Base-by-base conservation (phyloP, 35 echinoderm and acorn worm genomes). In the Strongylocentrotus purpuratus region DNA sequence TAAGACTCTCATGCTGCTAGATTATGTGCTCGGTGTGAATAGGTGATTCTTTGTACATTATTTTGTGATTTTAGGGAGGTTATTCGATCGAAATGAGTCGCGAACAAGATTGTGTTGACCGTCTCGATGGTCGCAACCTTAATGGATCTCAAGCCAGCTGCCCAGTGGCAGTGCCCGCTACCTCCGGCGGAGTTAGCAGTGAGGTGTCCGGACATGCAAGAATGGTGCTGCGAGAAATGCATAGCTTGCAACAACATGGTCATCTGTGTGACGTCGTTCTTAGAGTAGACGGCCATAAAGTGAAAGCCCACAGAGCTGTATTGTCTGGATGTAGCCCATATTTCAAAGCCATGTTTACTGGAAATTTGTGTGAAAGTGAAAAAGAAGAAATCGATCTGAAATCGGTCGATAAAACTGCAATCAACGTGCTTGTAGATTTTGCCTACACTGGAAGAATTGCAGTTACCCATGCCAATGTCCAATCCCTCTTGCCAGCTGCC, bases 281-380 rank as follows among this genome's bases (percentile, higher is more conserved):
- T 0, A 96, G 94, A 59, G 97, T 99, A 32, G 94, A 96, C 22
- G 94, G 65, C 18, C 86, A 95, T 20, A 96, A 55, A 32, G 95
- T 99, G 41, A 88, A 95, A 92, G 98, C 97, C 47, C 98, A 99
- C 35, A 33, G 98, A 28, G 96, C 96, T 2, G 96, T 99, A 32
- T 86, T 99, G 13, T 87, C 98, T 25, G 97, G 98, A 85, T 94
- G 97, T 33, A 98, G 97, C 86, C 98, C 97, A 0, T 99, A 99
- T 52, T 99, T 99, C 61, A 95, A 95, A 10, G 98, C 98, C 31
- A 99, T 99, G 98, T 98, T 99, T 86, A 97, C 96, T 18, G 98
- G 98, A 25, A 98, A 94, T 85, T 55, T 99, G 22, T 96, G 97
- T 89, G 98, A 99, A 93, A 97, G 93, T 45, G 94, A 97, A 31